Percentiles rank a stretch among this genome's conserved stretches.
Evolutionary conservation across 2,797 vertebrate species (phyloP).

Genomic region (Ciconia nigra): DNA sequence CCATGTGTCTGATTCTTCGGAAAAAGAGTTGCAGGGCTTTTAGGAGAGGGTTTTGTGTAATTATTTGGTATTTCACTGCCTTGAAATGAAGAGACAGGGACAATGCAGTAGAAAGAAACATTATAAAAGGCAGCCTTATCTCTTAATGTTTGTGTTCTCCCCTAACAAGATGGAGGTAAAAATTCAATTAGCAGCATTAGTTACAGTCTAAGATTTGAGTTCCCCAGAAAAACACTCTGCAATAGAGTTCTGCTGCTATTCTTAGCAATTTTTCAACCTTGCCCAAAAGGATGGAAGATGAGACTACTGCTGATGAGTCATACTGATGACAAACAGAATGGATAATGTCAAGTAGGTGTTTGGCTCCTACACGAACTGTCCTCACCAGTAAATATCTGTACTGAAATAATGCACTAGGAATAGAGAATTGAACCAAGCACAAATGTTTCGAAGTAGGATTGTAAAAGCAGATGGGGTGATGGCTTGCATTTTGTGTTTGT

Average conservation of each 20-base stretch:
- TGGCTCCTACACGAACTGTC: not conserved
- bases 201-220: not conserved
- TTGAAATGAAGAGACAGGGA: not conserved
- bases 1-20: not conserved
- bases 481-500: not conserved
- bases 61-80: not conserved
- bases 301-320: constrained; percentile 37
- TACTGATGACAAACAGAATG: constrained; percentile 33
- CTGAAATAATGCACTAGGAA: not conserved
- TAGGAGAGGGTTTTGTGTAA: not conserved
- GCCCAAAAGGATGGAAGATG: constrained; percentile 9
- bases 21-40: not conserved
- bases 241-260: constrained; percentile 58
- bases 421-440: not conserved
- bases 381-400: not conserved
- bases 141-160: not conserved
- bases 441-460: not conserved
- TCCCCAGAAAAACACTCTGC: constrained; percentile 28
- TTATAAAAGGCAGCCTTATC: not conserved
- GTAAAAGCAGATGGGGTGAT: not conserved
- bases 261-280: constrained; percentile 58
- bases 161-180: constrained; percentile 3
- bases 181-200: constrained; percentile 40
- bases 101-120: not conserved
- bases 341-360: constrained; percentile 11